phyloP scores from a whole-genome alignment of 1,140 invertebrate genomes.

The Maniola jurtina region DNA sequence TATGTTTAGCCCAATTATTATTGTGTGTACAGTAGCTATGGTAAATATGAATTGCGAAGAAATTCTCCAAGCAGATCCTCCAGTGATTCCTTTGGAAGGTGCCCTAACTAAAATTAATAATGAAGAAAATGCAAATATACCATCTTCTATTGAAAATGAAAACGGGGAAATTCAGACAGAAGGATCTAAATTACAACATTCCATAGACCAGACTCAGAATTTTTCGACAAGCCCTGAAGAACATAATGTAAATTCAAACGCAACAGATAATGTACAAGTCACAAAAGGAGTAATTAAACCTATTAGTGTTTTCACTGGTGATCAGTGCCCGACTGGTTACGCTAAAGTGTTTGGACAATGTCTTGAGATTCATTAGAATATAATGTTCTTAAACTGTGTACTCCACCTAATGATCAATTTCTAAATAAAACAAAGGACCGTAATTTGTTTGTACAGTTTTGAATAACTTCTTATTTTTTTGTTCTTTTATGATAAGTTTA shows the following conservation, averaged over 20 bases:
- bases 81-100: neutral
- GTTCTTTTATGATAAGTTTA: no score
- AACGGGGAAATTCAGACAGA: neutral
- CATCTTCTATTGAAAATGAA: neutral
- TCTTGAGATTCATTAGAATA: neutral
- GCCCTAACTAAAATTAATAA: neutral
- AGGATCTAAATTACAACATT: neutral
- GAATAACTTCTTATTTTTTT: no score
- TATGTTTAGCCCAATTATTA: neutral
- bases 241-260: neutral
- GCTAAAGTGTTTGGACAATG: neutral
- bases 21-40: neutral
- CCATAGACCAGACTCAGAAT: no score
- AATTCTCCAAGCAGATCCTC: neutral
- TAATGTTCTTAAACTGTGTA: neutral
- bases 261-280: neutral
- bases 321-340: neutral
- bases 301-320: neutral
- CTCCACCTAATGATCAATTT: neutral
- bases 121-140: neutral
- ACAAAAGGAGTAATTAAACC: neutral
- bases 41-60: neutral
- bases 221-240: neutral
- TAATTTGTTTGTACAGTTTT: no score
- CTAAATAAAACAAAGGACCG: neutral